Percentiles rank a stretch among this genome's conserved stretches.
These are phyloP conservation scores for Phasianus colchicus DNA, from an alignment of 2,113 vertebrate species.

Conservation along the genomic window DNA sequence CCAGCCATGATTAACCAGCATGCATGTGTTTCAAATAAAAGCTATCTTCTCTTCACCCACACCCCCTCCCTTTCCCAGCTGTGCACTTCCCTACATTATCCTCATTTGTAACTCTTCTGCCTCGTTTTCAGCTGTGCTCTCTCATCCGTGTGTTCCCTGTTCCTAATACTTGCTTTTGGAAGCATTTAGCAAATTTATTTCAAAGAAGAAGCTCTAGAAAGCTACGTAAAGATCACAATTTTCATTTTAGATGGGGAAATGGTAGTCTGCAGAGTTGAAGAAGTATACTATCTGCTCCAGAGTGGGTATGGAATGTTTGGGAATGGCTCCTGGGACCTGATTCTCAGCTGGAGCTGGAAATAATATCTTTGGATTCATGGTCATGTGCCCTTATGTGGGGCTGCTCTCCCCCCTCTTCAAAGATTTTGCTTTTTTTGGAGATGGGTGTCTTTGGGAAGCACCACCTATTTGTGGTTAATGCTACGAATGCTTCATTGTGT, in stretches of 20 bases:
- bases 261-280: not conserved
- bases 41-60: conserved; percentile 49
- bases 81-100: not conserved
- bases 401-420: not conserved
- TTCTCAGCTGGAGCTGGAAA: not conserved
- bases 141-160: not conserved
- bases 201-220: not conserved
- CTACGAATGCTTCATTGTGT: not conserved
- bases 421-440: not conserved
- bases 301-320: not conserved
- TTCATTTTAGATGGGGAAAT: not conserved
- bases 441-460: not conserved
- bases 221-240: not conserved
- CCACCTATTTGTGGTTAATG: not conserved
- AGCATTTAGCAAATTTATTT: not conserved
- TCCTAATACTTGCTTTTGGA: not conserved
- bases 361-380: not conserved
- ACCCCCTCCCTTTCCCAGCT: conserved; percentile 12
- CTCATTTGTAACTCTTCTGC: not conserved
- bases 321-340: not conserved
- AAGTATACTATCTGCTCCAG: not conserved
- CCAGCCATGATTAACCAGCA: not conserved
- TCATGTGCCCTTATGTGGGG: not conserved
- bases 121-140: not conserved
- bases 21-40: conserved; percentile 64